These are phyloP conservation scores for Xenopus tropicalis DNA, from an alignment of 2,113 vertebrate genomes.

Conservation along the genomic window DNA sequence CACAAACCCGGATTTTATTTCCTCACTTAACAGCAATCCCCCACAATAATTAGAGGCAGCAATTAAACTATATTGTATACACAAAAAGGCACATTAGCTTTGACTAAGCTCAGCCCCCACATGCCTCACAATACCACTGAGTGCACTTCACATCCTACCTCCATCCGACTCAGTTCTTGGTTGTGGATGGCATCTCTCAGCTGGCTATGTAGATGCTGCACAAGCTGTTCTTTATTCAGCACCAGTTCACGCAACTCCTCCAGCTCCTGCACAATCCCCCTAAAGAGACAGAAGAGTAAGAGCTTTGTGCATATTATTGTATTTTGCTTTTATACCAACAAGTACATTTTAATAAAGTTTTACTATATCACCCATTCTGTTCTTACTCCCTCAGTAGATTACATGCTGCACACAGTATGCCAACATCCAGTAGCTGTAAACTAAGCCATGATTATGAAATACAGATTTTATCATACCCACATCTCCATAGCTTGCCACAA, in stretches of 20 bases:
- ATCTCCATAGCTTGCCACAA: background rate
- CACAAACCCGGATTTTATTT: no score
- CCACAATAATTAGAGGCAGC: no score
- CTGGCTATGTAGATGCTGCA: conserved; percentile 33
- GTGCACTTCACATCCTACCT: conserved; percentile 43
- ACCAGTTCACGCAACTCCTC: conserved; percentile 22
- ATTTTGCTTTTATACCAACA: background rate
- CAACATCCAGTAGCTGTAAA: no score
- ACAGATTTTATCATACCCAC: background rate
- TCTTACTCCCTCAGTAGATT: background rate
- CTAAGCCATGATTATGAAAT: background rate
- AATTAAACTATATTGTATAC: no score
- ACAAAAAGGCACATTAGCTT: no score
- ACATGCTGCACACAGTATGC: background rate
- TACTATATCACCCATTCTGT: background rate
- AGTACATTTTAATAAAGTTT: background rate
- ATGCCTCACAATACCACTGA: no score
- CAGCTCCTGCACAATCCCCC: conserved; percentile 2
- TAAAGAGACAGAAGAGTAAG: conserved; percentile 22
- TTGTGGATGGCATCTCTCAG: conserved; percentile 47
- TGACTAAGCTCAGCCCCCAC: no score
- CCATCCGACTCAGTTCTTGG: conserved; percentile 49
- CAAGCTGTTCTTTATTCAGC: conserved; percentile 33
- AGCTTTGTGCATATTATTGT: background rate
- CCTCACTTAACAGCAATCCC: no score